Evolutionary conservation across 1,140 invertebrate genomes (phyloP), one percentile per base, ranked within the genome.

Genomic region (Drosophila murphyi): DNA sequence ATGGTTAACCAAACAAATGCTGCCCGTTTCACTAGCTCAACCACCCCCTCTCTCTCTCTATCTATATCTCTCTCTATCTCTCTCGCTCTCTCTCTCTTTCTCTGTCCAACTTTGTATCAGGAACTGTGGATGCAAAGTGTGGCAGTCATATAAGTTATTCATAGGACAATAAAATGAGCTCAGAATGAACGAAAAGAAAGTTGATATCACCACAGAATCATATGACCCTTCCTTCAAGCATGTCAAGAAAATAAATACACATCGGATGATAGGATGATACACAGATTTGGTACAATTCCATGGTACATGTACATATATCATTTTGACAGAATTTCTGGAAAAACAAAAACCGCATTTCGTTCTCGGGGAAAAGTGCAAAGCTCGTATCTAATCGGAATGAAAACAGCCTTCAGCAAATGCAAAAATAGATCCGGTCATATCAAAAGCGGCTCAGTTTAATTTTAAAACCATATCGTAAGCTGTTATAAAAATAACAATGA

Each of bases 1-100:
- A 50, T 29, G 31, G 31, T 50, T 51, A 64, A 47, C 35, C 41
- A 55, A 72, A 72, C 73, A 54, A 76, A 31, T 39, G 43, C 12
- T 12, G 12, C 34, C 29, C 31, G 28, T 4, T 7, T 6, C 31
- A 5, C 8, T 45, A 8, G 20, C 28, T 8, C 45, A 6, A 31
- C 39, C 41, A 29, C 12, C n/a, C 41, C 7, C 35, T 34, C 63
- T 5, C 50, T 20, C n/a, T 37, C 39, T 5, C 10, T 45, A 39
- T 4, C 63, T 7, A 6, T 45, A 39, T 4, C 63, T n/a, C 2
- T 12, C 10, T 29, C 2, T 20, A 20, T 20, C 20, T 20, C 20
- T 1, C 20, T 20, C 20, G 20, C 20, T 20, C 20, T 20, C 20
- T 20, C 20, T 20, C 20, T 20, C 20, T 20, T 20, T 20, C 20